These are phyloP conservation scores for Cossypha niveicapilla DNA, from an alignment of 2,797 vertebrate genomes.

Conservation along the genomic window DNA sequence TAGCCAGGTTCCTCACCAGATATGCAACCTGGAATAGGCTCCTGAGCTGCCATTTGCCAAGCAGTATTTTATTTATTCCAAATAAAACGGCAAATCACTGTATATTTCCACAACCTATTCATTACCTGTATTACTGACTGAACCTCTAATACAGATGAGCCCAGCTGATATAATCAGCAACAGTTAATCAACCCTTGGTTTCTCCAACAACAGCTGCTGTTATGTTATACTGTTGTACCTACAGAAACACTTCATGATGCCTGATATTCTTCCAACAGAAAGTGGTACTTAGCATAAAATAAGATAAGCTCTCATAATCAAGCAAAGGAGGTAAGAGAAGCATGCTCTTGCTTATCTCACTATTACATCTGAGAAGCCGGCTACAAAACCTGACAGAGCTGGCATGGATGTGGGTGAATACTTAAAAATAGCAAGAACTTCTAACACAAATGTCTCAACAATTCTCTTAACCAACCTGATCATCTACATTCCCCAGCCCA, in stretches of 20 bases:
- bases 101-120: background rate
- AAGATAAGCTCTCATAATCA: background rate
- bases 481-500: no score
- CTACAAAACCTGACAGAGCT: background rate
- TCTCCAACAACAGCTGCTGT: background rate
- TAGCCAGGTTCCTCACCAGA: background rate
- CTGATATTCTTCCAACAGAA: background rate
- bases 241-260: background rate
- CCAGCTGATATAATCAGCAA: background rate
- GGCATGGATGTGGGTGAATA: background rate
- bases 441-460: background rate
- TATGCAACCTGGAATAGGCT: background rate
- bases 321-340: background rate
- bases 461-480: background rate
- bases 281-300: background rate
- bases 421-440: fast-evolving
- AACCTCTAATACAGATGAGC: background rate
- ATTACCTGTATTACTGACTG: background rate
- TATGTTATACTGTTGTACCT: background rate
- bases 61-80: background rate
- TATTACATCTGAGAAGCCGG: background rate
- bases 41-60: background rate
- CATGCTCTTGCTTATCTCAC: background rate
- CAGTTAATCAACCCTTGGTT: background rate
- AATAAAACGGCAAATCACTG: background rate